These are phyloP conservation scores for Syngnathus scovelli DNA, from an alignment of 2,113 vertebrate species.

Conservation along the genomic window DNA sequence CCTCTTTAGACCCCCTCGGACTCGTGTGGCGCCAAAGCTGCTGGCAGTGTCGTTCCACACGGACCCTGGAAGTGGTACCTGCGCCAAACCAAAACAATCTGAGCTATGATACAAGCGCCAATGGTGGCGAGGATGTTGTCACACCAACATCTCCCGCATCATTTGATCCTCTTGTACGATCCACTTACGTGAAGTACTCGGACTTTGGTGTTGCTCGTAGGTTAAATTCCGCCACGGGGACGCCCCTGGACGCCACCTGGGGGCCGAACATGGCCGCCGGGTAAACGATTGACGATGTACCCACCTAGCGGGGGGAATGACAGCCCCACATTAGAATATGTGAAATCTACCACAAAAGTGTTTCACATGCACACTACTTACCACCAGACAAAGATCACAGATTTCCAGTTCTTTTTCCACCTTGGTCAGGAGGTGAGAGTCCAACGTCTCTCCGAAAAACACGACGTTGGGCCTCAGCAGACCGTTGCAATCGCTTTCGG, in stretches of 20 bases:
- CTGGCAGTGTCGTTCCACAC: slow-evolving; percentile 83
- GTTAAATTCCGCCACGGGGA: slow-evolving; percentile 94
- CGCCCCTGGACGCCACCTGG: slow-evolving; percentile 82
- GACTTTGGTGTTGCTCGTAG: slow-evolving; percentile 78
- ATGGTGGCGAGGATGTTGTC: background rate
- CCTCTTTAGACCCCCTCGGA: slow-evolving; percentile 67
- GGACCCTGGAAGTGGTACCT: slow-evolving; percentile 90
- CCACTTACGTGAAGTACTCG: slow-evolving; percentile 78
- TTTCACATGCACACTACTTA: slow-evolving; percentile 60
- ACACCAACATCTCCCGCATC: background rate
- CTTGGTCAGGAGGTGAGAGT: slow-evolving; percentile 80
- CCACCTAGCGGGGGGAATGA: slow-evolving; percentile 72
- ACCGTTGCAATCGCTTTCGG: slow-evolving; percentile 77
- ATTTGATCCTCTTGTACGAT: background rate
- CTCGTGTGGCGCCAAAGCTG: slow-evolving; percentile 79
- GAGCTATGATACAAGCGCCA: background rate
- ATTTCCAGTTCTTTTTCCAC: slow-evolving; percentile 86
- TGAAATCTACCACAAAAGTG: background rate
- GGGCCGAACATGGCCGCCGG: slow-evolving; percentile 94
- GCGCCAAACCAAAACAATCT: slow-evolving; percentile 28
- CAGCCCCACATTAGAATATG: background rate
- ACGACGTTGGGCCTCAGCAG: slow-evolving; percentile 90
- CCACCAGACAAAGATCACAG: slow-evolving; percentile 95
- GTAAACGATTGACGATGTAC: slow-evolving; percentile 91
- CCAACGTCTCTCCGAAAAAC: slow-evolving; percentile 94